Evolutionary conservation across 2,888 invertebrate genomes (phyloP), one percentile per base, ranked within the genome.

Genomic region (Pandemis corylana): DNA sequence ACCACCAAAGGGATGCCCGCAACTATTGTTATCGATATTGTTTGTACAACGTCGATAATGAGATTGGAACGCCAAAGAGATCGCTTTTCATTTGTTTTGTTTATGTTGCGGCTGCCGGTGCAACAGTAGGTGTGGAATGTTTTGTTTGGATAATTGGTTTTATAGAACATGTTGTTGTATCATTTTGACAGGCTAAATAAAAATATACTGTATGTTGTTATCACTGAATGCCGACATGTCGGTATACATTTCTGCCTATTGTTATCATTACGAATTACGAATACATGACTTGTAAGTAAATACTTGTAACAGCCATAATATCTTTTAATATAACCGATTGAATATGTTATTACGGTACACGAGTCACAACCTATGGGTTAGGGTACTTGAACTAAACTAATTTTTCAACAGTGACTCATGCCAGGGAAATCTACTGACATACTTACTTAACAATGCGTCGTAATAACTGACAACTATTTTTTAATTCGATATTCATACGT

Each of bases 11-110:
- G 92, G 93, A 90, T 90, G 91, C 82, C 85, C 84, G 80, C 78
- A 28, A 80, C 85, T 83, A 85, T 85, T 89, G 87, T 84, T 91
- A 90, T 92, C 89, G 91, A 92, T 90, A 90, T 80, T 84, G 81
- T 87, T 87, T 85, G 83, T 82, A 75, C 79, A 85, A 84, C 64
- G 56, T 56, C 74, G 70, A 68, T 71, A 76, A 72, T 76, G 68
- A 72, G 56, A 65, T 72, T 75, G 75, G 67, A 67, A 71, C 44
- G 75, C 61, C 13, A 59, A 46, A 62, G 68, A 65, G 70, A 67
- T 75, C 75, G 46, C 53, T 62, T 75, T 75, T 61, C 53, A 75
- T 71, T 75, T 67, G 67, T 75, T 71, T 75, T 70, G 49, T 42
- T 46, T 71, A 53, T 36, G 64, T 20, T 70, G 64, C 64, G 56